These are phyloP conservation scores for Heliconius nattereri DNA, from an alignment of 1,140 invertebrate genomes.

Conservation along the genomic window DNA sequence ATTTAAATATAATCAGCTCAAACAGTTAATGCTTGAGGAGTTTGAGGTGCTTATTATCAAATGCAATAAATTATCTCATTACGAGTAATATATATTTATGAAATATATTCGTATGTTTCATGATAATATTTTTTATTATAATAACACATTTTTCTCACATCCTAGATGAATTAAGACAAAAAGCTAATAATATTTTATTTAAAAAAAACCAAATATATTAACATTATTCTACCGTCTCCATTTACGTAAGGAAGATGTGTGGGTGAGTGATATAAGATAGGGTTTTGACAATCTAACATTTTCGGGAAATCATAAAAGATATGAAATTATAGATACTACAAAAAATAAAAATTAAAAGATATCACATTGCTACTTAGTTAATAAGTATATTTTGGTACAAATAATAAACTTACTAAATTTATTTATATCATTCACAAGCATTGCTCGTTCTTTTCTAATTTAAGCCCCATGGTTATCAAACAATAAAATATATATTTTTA, in stretches of 20 bases:
- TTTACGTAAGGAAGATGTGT: not conserved
- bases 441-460: not conserved
- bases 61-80: not conserved
- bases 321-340: not conserved
- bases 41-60: not conserved
- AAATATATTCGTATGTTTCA: not conserved
- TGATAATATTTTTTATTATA: not conserved
- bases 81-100: not conserved
- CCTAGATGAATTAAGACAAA: not conserved
- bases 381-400: slow-evolving; percentile 41
- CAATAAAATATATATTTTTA: too few species aligned
- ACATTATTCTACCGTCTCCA: not conserved
- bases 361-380: slow-evolving; percentile 43
- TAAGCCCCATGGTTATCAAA: too few species aligned
- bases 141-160: not conserved
- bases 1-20: slow-evolving; percentile 3
- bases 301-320: not conserved
- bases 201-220: not conserved
- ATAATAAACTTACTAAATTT: slow-evolving; percentile 11
- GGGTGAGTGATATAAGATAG: not conserved
- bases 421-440: not conserved
- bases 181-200: not conserved
- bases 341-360: not conserved
- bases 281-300: not conserved
- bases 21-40: not conserved